These are phyloP conservation scores for Lissonota sp. DNA, from an alignment of 2,888 invertebrate genomes.

Conservation along the genomic window DNA sequence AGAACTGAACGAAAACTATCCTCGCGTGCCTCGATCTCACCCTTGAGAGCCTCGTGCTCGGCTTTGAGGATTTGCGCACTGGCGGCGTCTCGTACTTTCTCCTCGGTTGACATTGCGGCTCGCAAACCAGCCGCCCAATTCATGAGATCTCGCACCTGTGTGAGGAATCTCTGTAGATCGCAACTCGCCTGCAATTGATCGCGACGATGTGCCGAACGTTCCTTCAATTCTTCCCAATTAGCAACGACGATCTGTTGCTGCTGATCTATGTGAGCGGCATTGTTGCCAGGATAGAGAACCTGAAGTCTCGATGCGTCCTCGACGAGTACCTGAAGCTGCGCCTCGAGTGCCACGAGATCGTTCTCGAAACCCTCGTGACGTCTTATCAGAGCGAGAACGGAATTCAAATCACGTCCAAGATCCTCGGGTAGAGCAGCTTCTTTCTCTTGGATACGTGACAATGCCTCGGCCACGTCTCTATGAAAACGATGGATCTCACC, in stretches of 20 bases:
- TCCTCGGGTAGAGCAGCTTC: constrained; percentile 93
- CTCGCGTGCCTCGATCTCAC: constrained; percentile 95
- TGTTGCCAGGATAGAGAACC: constrained; percentile 94
- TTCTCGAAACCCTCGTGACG: constrained; percentile 97
- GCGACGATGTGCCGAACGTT: constrained; percentile 91
- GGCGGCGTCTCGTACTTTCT: constrained; percentile 92
- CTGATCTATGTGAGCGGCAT: constrained; percentile 94
- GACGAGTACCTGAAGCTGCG: constrained; percentile 94
- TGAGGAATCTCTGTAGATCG: constrained; percentile 94
- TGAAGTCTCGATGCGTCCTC: constrained; percentile 96
- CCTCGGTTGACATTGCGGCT: constrained; percentile 91
- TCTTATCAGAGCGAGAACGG: constrained; percentile 92
- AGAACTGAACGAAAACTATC: constrained; percentile 91
- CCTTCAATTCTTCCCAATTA: constrained; percentile 94
- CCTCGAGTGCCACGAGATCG: constrained; percentile 96
- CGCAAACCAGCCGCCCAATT: constrained; percentile 94
- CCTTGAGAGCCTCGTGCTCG: constrained; percentile 92
- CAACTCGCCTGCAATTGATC: constrained; percentile 94
- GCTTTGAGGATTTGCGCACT: constrained; percentile 92
- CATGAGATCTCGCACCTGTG: constrained; percentile 93
- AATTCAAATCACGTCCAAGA: constrained; percentile 92
- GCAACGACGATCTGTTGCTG: constrained; percentile 94
- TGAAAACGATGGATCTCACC: constrained; percentile 99
- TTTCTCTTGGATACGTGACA: constrained; percentile 95
- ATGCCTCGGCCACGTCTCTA: constrained; percentile 96